Evolutionary conservation across 1,140 invertebrate genomes (phyloP), one percentile per base, ranked within the genome.

Genomic region (Stenopsyche tienmushanensis): DNA sequence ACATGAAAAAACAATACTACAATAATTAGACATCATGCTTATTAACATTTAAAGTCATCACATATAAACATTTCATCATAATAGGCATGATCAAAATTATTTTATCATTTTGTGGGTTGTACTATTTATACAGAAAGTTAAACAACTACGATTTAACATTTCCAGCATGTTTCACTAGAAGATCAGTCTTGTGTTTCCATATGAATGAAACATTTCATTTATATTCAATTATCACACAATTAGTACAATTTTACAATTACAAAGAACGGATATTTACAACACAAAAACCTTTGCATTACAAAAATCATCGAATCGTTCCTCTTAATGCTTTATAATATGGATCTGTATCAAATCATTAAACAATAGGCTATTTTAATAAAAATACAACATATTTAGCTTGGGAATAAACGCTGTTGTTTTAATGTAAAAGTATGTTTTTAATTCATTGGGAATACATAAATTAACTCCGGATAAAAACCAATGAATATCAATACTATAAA

Each of bases 161-260:
- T 49, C 59, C 55, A 64, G 47, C 63, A 65, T 65, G 67, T 64
- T 66, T 66, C 68, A 70, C 64, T 70, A 66, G 64, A 66, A 70
- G 68, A 70, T 70, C 68, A 70, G 68, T 70, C 68, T 70, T 70
- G 68, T 65, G 53, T 65, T 70, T 70, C 52, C 64, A 66, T 53
- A 39, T 59, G 47, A 65, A 59, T 66, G 60, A 70, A 66, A 64
- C 60, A 47, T 45, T 66, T 66, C 54, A 58, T 65, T 49, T 66
- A 64, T 60, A 70, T 63, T 70, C 63, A 70, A 62, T 63, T 65
- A 66, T 69, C 63, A 65, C 63, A 62, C 53, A 60, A 65, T 62
- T 64, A 65, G 58, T 69, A 65, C 58, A 65, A 58, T 44, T 58
- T 58, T 54, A 44, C 13, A 45, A 58, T 58, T 41, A 58, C 57